Evolutionary conservation across 2,797 vertebrate species (phyloP).

Genomic region (Lerista edwardsae): DNA sequence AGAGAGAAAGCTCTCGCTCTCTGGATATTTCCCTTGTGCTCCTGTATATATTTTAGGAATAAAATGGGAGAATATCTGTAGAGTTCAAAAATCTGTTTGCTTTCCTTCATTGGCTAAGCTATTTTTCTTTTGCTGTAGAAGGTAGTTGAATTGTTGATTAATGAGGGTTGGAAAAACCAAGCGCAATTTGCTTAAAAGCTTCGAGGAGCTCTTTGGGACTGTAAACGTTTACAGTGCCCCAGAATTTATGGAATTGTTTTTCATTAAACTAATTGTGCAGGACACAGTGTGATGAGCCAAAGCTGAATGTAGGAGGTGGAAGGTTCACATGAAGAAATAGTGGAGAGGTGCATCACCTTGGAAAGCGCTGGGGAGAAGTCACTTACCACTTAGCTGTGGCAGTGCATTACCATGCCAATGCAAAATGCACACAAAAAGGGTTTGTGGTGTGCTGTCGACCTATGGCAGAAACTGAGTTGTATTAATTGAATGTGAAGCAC

Average conservation of each 20-base stretch:
- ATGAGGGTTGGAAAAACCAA: background rate
- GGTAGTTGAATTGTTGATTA: rapidly evolving
- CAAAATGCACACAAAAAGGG: background rate
- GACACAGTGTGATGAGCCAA: slow-evolving; percentile 18
- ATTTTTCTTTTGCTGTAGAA: background rate
- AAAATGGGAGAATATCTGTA: background rate
- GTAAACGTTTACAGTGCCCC: slow-evolving; percentile 11
- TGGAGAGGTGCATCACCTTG: background rate
- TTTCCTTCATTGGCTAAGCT: background rate
- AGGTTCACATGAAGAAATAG: background rate
- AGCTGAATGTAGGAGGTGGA: background rate
- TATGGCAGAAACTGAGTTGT: background rate
- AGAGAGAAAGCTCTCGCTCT: background rate
- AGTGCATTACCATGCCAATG: background rate
- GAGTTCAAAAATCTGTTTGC: background rate
- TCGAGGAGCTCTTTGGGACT: slow-evolving; percentile 38
- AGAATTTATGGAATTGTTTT: slow-evolving; percentile 5
- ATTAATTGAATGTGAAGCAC: background rate
- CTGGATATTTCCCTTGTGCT: background rate
- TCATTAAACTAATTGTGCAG: slow-evolving; percentile 25
- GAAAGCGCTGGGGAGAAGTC: background rate
- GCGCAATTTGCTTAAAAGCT: slow-evolving; percentile 44
- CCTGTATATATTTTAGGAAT: background rate
- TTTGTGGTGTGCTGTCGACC: background rate
- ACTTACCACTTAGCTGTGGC: background rate